Evolutionary conservation across 64 coral and sea anemone genomes (phyloP), one percentile per base, ranked within the genome.

Genomic region (Anthopleura sola): DNA sequence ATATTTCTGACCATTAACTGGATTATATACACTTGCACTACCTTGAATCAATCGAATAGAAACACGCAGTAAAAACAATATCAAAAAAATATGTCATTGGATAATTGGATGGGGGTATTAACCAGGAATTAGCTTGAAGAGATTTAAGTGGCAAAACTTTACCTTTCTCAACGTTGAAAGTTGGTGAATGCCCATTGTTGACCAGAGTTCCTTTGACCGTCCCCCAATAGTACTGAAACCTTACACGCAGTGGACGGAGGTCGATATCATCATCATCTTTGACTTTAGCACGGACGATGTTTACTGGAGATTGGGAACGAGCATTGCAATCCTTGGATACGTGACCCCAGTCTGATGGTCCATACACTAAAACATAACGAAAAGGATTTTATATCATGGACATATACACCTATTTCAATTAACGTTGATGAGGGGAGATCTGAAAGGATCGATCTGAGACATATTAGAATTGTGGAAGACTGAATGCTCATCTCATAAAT

Each of bases 301-400:
- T 49, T 2, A 83, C 34, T 29, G 82, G 82, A 83, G 82, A 53
- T 34, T 83, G 82, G 55, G 50, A 57, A 53, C 82, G 26, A 60
- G 50, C 82, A n/a, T 83, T 37, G 32, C 82, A 83, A 31, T 57
- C 2, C 7, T 83, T 32, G 24, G 49, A 55, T 50, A 83, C 82
- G 49, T 83, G 48, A 60, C 82, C 82, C 82, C 82, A 83, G 50
- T 83, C 82, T 55, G 48, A 38, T 60, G 82, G 82, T 7, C 82
- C 82, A 49, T 83, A 83, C 82, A 83, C 82, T 83, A 53, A 9
- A 80, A 7, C 3, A 17, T 48, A 31, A 69, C 2, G 3, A 62
- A 24, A 62, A 24, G 7, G 13, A 29, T 10, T 10, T 68, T 71
- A 18, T n/a, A 44, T 44, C 40, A 44, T 44, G 40, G 40, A 44